A percentile compares a stretch with the other conserved stretches of the same genome.
These are phyloP conservation scores for Osmerus eperlanus DNA, from an alignment of 2,113 vertebrate species.

Conservation along the genomic window DNA sequence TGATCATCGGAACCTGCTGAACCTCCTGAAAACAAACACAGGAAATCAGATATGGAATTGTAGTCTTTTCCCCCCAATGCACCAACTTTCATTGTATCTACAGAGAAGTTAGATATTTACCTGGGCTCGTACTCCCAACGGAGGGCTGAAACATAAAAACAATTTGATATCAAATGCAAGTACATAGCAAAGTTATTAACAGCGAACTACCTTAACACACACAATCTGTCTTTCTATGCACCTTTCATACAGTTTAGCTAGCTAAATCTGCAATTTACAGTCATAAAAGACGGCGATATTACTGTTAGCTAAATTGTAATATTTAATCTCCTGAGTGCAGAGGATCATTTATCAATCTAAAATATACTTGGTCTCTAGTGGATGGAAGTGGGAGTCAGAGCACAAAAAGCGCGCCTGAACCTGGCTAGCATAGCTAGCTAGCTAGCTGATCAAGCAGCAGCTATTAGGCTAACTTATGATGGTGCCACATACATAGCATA, in stretches of 20 bases:
- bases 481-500: background rate
- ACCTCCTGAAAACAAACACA: conserved; percentile 74
- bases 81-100: too few species aligned
- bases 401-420: background rate
- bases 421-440: background rate
- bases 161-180: conserved; percentile 31
- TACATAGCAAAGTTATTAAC: background rate
- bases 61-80: conserved; percentile 11
- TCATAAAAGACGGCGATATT: too few species aligned
- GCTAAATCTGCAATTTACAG: too few species aligned
- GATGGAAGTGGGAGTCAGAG: background rate
- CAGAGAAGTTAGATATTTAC: conserved; percentile 58
- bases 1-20: conserved; percentile 89
- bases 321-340: too few species aligned
- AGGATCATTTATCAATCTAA: too few species aligned
- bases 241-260: too few species aligned
- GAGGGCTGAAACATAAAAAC: conserved; percentile 77
- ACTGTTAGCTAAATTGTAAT: too few species aligned
- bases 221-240: background rate
- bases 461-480: background rate
- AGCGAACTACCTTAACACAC: background rate
- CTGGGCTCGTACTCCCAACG: conserved; percentile 92
- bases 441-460: background rate
- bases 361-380: background rate
- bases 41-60: conserved; percentile 37